Percentiles rank a stretch among this genome's conserved stretches.
These are phyloP conservation scores for Acleris laterana DNA, from an alignment of 2,888 invertebrate species.

Conservation along the genomic window DNA sequence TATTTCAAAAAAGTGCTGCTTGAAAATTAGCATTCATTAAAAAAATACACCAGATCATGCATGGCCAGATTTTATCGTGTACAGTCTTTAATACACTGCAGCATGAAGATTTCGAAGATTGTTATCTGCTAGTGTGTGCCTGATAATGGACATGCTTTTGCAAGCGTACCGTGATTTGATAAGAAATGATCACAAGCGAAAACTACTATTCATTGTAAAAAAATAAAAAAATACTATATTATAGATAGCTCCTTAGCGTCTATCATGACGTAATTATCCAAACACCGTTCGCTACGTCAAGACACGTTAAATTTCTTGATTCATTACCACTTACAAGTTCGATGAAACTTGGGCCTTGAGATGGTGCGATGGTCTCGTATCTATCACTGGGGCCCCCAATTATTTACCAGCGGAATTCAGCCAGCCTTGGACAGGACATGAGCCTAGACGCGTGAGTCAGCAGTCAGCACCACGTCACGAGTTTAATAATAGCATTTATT, in stretches of 20 bases:
- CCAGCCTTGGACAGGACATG: constrained; percentile 54
- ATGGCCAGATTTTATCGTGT: too few species aligned
- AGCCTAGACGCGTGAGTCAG: constrained; percentile 51
- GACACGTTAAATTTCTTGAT: constrained; percentile 20
- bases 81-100: neutral
- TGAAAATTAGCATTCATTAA: too few species aligned
- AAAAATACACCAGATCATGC: too few species aligned
- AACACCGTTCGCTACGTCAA: constrained; percentile 26
- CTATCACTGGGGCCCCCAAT: constrained; percentile 42
- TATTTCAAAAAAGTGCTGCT: too few species aligned
- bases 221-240: too few species aligned
- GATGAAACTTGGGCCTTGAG: constrained; percentile 34
- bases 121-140: constrained; percentile 4
- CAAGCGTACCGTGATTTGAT: too few species aligned
- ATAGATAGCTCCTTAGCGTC: neutral
- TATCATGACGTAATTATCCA: constrained; percentile 17
- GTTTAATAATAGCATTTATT: constrained; percentile 40
- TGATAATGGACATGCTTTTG: neutral
- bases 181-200: too few species aligned
- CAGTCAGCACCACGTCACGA: constrained; percentile 52
- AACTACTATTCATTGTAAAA: too few species aligned
- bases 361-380: constrained; percentile 32
- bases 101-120: constrained; percentile 5
- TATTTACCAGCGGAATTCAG: constrained; percentile 48
- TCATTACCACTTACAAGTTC: constrained; percentile 28